These are phyloP conservation scores for Meriones unguiculatus DNA, from an alignment of 2,113 vertebrate genomes.

Conservation along the genomic window DNA sequence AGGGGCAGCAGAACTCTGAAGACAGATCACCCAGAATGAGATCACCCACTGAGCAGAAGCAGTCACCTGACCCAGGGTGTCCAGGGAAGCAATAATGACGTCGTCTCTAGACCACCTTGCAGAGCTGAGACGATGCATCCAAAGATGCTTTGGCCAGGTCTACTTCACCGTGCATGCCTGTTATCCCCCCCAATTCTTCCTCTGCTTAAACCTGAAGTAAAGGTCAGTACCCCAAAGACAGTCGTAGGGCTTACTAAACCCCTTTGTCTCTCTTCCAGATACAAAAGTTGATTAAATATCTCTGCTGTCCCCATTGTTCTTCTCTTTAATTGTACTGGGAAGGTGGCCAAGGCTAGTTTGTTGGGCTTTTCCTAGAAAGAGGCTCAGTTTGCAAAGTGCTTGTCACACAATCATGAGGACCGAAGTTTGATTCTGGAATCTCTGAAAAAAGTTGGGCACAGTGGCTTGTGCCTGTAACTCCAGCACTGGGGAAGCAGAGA, in stretches of 20 bases:
- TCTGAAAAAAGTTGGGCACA: background rate
- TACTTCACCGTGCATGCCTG: background rate
- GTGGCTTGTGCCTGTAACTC: background rate
- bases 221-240: background rate
- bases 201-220: background rate
- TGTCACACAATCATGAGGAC: background rate
- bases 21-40: background rate
- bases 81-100: too few relatives aligned
- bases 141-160: background rate
- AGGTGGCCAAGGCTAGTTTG: background rate
- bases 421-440: too few relatives aligned
- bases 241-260: background rate
- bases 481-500: background rate
- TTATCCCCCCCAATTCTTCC: background rate
- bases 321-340: background rate
- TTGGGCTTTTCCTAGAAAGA: background rate
- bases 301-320: background rate
- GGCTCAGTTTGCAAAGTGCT: background rate
- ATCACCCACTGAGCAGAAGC: background rate
- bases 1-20: background rate
- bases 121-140: background rate
- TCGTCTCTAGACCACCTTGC: background rate
- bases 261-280: background rate
- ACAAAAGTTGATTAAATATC: background rate
- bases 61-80: background rate